These are phyloP conservation scores for Peromyscus californicus DNA, from an alignment of 2,113 vertebrate species.

Conservation along the genomic window DNA sequence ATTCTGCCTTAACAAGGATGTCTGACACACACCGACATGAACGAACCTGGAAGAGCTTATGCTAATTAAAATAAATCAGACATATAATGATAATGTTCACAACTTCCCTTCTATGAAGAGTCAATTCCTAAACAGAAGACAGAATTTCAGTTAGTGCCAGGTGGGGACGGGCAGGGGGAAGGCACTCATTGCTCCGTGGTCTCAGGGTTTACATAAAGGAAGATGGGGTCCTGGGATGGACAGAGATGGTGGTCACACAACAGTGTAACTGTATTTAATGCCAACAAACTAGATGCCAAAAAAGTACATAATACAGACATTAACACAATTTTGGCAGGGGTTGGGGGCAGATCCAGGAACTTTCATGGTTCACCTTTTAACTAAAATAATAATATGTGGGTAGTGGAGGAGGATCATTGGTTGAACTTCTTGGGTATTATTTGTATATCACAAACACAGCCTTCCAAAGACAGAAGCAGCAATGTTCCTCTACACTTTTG, in stretches of 20 bases:
- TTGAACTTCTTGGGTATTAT: not conserved
- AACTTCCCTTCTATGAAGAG: not conserved
- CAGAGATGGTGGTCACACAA: not conserved
- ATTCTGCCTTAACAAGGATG: not conserved
- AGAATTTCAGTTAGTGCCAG: not conserved
- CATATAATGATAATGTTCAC: not conserved
- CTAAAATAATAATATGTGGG: not conserved
- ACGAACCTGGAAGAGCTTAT: not conserved
- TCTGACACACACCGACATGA: not conserved
- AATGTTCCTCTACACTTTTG: not conserved
- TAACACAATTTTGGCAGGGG: not conserved
- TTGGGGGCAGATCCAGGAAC: not conserved
- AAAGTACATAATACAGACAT: not conserved
- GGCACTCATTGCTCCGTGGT: not conserved
- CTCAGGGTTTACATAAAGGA: not conserved
- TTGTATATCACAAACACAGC: not conserved
- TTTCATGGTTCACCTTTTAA: not conserved
- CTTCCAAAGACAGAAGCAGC: not conserved
- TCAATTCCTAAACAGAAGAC: conserved; percentile 14
- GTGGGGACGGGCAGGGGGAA: not conserved
- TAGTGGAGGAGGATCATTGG: not conserved
- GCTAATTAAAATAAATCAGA: not conserved
- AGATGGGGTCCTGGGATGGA: not conserved
- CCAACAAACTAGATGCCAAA: not conserved
- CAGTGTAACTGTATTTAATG: not conserved